Conservation (phyloP, 2,888 invertebrate genomes). For the Cheilosia vulpina region DNA sequence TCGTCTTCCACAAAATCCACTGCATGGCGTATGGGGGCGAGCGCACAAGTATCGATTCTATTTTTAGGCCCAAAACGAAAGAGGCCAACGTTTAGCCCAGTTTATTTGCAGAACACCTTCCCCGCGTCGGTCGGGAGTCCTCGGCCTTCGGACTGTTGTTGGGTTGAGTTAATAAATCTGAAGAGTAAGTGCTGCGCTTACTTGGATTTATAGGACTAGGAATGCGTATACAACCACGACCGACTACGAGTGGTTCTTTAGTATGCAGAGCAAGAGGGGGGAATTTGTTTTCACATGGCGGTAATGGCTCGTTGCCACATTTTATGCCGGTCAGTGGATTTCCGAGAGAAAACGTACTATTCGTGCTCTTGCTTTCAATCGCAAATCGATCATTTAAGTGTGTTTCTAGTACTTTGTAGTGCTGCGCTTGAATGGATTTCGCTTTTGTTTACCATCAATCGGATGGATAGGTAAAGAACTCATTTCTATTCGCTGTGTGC, state of each 20-base stretch:
- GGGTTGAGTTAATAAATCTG: slow-evolving; percentile 46
- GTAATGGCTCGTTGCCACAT: slow-evolving; percentile 65
- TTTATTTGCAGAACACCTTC: slow-evolving; percentile 62
- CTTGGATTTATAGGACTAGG: slow-evolving; percentile 15
- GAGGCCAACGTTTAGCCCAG: slow-evolving; percentile 63
- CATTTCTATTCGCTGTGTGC: slow-evolving; percentile 8
- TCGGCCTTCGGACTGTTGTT: no score
- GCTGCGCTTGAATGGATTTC: slow-evolving; percentile 24
- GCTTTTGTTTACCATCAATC: slow-evolving; percentile 40
- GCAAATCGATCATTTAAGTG: slow-evolving; percentile 49
- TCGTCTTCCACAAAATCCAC: not conserved
- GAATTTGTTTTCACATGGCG: slow-evolving; percentile 38
- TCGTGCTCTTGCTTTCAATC: slow-evolving; percentile 64
- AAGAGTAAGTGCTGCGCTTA: slow-evolving; percentile 25
- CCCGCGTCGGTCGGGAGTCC: not conserved
- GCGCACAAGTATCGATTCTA: slow-evolving; percentile 44
- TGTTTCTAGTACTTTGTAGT: slow-evolving; percentile 7
- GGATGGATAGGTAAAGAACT: slow-evolving; percentile 33
- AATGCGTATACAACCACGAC: not conserved
- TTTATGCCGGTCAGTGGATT: slow-evolving; percentile 58
- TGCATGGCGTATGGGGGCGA: not conserved
- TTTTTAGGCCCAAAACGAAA: slow-evolving; percentile 42
- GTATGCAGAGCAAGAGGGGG: slow-evolving; percentile 12
- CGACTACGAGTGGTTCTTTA: slow-evolving; percentile 2
- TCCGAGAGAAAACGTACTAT: slow-evolving; percentile 47